Conservation (phyloP, 2,113 vertebrate species). For the Bungarus multicinctus region DNA sequence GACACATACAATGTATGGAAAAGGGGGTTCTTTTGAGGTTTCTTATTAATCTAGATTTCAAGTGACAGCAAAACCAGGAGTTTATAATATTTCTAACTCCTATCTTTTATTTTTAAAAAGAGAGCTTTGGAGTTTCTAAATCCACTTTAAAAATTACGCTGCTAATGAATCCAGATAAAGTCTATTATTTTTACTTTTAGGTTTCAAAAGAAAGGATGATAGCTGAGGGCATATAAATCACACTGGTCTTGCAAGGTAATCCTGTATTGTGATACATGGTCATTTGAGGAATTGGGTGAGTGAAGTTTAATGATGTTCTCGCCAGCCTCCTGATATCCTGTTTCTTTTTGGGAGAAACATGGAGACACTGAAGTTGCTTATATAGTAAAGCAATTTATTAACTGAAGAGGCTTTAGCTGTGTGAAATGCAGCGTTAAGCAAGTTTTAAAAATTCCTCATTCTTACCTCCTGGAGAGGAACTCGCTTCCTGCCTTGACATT, state of each 20-base stretch:
- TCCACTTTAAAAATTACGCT: background rate
- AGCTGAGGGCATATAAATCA: background rate
- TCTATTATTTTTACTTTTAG: background rate
- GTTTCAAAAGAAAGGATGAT: background rate
- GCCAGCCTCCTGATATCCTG: background rate
- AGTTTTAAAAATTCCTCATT: background rate
- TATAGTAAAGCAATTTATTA: background rate
- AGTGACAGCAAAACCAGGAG: background rate
- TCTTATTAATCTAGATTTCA: background rate
- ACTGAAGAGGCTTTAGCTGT: background rate
- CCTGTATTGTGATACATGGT: background rate
- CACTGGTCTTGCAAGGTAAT: background rate
- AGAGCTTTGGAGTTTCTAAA: background rate
- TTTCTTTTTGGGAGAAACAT: background rate
- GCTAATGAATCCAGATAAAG: background rate
- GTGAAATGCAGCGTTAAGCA: background rate
- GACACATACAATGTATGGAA: background rate
- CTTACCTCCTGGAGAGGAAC: background rate
- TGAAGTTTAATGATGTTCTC: background rate
- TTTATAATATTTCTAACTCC: background rate
- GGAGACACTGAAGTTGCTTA: background rate
- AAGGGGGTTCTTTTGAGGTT: background rate
- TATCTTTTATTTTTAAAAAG: background rate
- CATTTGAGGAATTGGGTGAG: background rate
- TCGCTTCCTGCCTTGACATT: background rate